Conservation (phyloP, 2,888 invertebrate genomes). For the Caenorhabditis sinica region DNA sequence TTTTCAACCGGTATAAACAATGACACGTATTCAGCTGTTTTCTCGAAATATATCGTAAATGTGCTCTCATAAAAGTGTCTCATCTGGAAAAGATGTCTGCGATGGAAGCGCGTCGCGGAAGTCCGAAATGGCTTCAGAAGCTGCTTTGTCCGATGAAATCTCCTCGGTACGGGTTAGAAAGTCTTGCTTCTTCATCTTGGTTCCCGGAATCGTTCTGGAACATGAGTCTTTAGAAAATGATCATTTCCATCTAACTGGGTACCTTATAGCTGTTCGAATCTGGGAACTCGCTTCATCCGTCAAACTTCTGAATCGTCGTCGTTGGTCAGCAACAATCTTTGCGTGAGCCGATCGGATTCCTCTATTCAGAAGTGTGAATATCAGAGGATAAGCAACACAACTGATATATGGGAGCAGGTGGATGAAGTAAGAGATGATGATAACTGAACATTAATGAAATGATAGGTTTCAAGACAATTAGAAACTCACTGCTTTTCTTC, state of each 20-base stretch:
- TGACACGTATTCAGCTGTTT: neutral
- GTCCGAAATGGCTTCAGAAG: slow-evolving; percentile 50
- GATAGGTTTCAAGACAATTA: neutral
- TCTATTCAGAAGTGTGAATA: slow-evolving; percentile 80
- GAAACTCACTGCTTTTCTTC: slow-evolving; percentile 71
- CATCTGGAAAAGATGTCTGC: slow-evolving; percentile 59
- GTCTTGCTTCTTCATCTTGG: slow-evolving; percentile 49
- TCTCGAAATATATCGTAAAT: neutral
- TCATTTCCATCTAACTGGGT: neutral
- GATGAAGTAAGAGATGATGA: slow-evolving; percentile 81
- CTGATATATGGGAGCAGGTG: slow-evolving; percentile 83
- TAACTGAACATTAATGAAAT: slow-evolving; percentile 74
- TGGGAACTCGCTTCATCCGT: slow-evolving; percentile 76
- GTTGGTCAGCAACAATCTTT: slow-evolving; percentile 73
- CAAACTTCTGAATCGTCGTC: slow-evolving; percentile 70
- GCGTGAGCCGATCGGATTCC: slow-evolving; percentile 77
- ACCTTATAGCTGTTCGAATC: slow-evolving; percentile 69
- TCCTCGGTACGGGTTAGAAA: slow-evolving; percentile 53
- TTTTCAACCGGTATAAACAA: slow-evolving; percentile 3
- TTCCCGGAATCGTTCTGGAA: slow-evolving; percentile 59
- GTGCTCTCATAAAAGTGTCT: slow-evolving; percentile 50
- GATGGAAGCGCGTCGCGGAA: slow-evolving; percentile 39
- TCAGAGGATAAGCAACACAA: slow-evolving; percentile 82
- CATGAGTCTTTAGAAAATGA: neutral
- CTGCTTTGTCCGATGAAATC: slow-evolving; percentile 47